phyloP scores from a whole-genome alignment of 2,888 invertebrate species.

The Cantharis rustica region DNA sequence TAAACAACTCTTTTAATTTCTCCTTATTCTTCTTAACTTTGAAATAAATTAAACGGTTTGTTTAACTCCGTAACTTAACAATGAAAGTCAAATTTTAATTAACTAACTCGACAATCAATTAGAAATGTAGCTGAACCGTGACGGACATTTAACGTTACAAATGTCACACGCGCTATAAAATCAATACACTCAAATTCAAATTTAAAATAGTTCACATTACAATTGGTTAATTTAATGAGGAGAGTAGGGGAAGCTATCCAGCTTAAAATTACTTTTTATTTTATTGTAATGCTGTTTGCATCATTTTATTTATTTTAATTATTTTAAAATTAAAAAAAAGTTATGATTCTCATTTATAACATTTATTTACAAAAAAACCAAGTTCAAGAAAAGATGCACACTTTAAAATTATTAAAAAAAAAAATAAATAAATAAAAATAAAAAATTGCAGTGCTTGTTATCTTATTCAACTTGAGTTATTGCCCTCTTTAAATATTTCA shows the following conservation, averaged over 20 bases:
- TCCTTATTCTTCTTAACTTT: neutral
- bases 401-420: too few species aligned
- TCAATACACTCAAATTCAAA: neutral
- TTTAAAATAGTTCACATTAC: neutral
- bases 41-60: neutral
- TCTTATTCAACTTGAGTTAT: too few species aligned
- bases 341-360: too few species aligned
- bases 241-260: neutral
- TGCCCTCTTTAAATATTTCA: too few species aligned
- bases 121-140: constrained; percentile 24
- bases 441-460: too few species aligned
- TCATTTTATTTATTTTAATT: neutral
- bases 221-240: constrained; percentile 38
- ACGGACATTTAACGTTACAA: constrained; percentile 29
- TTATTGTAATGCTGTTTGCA: neutral
- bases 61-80: constrained; percentile 1
- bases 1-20: neutral
- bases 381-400: too few species aligned
- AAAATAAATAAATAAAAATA: too few species aligned
- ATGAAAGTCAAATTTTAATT: constrained; percentile 28
- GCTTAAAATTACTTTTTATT: neutral
- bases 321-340: neutral
- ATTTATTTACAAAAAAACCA: too few species aligned
- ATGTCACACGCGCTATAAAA: constrained; percentile 22
- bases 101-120: constrained; percentile 31